Evolutionary conservation across 35 echinoderm and acorn worm species (phyloP).

Genomic region (Ophiothrix spiculata): DNA sequence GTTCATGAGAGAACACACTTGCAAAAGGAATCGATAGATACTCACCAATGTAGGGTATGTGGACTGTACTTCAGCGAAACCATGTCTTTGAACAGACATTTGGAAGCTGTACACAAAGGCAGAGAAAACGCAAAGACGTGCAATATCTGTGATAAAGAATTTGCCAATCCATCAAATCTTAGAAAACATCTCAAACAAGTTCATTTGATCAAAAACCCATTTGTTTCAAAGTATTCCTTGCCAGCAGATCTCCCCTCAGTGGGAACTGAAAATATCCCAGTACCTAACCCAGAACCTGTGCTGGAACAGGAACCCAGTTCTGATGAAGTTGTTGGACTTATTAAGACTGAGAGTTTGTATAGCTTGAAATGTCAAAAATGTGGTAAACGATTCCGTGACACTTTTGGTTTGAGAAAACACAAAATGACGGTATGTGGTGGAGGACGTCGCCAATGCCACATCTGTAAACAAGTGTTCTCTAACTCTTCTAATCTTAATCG

Average conservation of each 20-base stretch:
- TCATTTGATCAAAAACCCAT: not conserved
- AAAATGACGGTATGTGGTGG: not conserved
- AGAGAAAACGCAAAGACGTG: not conserved
- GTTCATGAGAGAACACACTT: constrained; percentile 2
- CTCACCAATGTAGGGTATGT: not conserved
- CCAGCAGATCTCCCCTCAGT: not conserved
- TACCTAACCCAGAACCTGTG: not conserved
- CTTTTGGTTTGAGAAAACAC: not conserved
- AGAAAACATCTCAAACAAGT: not conserved
- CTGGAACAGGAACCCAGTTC: not conserved
- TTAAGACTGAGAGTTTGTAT: not conserved
- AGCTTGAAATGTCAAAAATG: not conserved
- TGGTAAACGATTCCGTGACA: not conserved
- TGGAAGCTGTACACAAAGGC: not conserved
- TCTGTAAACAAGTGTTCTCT: constrained; percentile 1
- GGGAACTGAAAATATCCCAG: not conserved
- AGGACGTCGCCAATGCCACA: not conserved
- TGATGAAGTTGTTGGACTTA: not conserved
- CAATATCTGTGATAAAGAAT: not conserved
- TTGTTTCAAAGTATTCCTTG: constrained; percentile 1
- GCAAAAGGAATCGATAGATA: not conserved
- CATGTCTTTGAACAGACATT: not conserved
- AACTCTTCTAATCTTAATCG: constrained; percentile 1
- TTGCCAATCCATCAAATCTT: not conserved
- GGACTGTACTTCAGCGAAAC: not conserved